A percentile compares a stretch with the other conserved stretches of the same genome.
Evolutionary conservation across 2,797 vertebrate genomes (phyloP).

Genomic region (Moxostoma hubbsi): DNA sequence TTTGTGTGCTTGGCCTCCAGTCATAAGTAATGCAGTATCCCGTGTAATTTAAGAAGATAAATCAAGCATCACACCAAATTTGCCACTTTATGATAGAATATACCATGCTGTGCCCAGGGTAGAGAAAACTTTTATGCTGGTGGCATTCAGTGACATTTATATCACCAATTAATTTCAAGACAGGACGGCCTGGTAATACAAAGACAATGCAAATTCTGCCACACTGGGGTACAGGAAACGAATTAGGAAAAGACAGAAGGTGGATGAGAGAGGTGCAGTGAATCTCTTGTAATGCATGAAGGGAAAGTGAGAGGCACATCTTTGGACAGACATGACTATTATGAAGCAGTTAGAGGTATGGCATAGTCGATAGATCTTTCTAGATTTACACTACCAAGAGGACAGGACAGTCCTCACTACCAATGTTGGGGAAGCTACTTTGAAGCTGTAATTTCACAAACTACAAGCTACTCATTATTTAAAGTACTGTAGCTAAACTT

Average conservation of each 20-base stretch:
- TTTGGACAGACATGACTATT: constrained; percentile 11
- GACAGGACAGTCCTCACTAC: too few relatives aligned
- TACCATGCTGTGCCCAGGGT: constrained; percentile 31
- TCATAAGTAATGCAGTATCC: constrained; percentile 24
- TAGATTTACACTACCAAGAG: too few relatives aligned
- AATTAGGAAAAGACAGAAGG: neutral
- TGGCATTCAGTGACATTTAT: constrained; percentile 56
- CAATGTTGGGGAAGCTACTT: neutral
- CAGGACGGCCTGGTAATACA: constrained; percentile 44
- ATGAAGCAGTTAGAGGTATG: neutral
- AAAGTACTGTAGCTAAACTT: too few relatives aligned
- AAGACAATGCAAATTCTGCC: constrained; percentile 30
- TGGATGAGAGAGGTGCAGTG: neutral
- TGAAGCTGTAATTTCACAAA: neutral
- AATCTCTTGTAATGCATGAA: too few relatives aligned
- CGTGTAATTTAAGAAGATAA: constrained; percentile 37
- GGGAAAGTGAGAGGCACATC: neutral
- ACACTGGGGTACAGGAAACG: constrained; percentile 31
- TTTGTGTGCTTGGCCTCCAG: neutral
- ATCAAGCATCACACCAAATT: constrained; percentile 38
- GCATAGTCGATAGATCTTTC: neutral
- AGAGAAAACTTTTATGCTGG: constrained; percentile 44
- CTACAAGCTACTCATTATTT: too few relatives aligned
- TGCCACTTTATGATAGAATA: constrained; percentile 29
- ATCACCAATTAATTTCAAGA: constrained; percentile 48